These are phyloP conservation scores for Anoura caudifer DNA, from an alignment of 2,113 vertebrate species.

Conservation along the genomic window DNA sequence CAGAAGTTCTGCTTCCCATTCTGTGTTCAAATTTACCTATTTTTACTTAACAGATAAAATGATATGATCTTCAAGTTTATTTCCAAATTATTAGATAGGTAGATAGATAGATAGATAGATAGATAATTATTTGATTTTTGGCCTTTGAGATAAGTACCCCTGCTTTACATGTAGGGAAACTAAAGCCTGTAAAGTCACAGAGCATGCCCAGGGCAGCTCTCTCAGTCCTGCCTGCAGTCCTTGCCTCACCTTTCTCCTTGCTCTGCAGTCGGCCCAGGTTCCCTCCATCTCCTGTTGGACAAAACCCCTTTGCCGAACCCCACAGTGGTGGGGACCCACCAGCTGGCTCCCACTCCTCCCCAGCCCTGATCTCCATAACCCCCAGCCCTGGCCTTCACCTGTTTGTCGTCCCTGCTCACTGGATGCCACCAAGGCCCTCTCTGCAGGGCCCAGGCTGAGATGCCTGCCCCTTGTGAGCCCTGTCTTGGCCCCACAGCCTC, in stretches of 20 bases:
- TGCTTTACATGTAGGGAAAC: not conserved
- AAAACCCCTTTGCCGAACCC: not conserved
- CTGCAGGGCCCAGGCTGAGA: not conserved
- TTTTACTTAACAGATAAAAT: constrained; percentile 11
- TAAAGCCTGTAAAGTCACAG: not conserved
- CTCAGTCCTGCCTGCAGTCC: not conserved
- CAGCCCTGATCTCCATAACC: not conserved
- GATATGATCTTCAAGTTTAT: not conserved
- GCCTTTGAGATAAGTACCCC: not conserved
- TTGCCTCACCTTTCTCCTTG: not conserved
- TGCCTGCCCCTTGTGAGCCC: not conserved
- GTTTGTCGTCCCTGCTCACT: not conserved
- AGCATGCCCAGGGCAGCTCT: not conserved
- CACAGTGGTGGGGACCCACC: not conserved
- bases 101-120: not conserved
- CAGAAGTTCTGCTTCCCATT: not conserved
- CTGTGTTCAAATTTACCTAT: not conserved
- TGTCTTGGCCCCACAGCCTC: not conserved
- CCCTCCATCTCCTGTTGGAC: not conserved
- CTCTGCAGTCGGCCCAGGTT: not conserved
- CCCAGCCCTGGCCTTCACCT: not conserved
- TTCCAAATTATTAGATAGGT: not conserved
- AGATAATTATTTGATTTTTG: not conserved
- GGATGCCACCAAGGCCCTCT: not conserved
- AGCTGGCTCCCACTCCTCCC: not conserved